phyloP scores from a whole-genome alignment of 2,888 invertebrate genomes.

The Sphaerophoria taeniata region DNA sequence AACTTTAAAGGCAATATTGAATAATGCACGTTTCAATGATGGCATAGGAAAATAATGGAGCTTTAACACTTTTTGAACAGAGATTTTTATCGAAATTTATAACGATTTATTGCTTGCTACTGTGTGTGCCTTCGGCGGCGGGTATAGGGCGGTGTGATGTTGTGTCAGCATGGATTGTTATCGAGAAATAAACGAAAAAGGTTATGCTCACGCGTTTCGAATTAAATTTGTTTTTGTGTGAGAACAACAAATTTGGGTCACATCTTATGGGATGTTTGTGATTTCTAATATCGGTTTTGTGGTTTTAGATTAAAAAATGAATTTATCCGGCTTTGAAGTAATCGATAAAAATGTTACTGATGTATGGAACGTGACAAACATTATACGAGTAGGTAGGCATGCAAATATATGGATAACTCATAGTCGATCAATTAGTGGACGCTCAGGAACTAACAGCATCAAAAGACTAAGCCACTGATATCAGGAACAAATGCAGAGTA shows the following conservation, averaged over 20 bases:
- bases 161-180: constrained; percentile 11
- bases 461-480: too few species aligned
- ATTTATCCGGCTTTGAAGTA: neutral
- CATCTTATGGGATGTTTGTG: neutral
- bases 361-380: too few species aligned
- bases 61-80: constrained; percentile 44
- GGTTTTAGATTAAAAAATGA: neutral
- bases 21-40: constrained; percentile 52
- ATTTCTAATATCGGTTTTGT: neutral
- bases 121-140: neutral
- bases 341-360: too few species aligned
- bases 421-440: too few species aligned
- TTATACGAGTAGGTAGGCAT: too few species aligned
- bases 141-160: neutral
- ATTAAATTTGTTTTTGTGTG: neutral
- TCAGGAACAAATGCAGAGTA: too few species aligned
- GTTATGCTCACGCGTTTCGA: constrained; percentile 19
- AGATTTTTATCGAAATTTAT: constrained; percentile 50
- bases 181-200: neutral
- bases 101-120: constrained; percentile 52
- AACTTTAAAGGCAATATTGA: constrained; percentile 45
- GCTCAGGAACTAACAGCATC: too few species aligned
- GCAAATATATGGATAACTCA: too few species aligned
- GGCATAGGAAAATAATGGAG: constrained; percentile 25
- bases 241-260: constrained; percentile 21